phyloP scores from a whole-genome alignment of 2,888 invertebrate genomes.

The Tribolium freemani region DNA sequence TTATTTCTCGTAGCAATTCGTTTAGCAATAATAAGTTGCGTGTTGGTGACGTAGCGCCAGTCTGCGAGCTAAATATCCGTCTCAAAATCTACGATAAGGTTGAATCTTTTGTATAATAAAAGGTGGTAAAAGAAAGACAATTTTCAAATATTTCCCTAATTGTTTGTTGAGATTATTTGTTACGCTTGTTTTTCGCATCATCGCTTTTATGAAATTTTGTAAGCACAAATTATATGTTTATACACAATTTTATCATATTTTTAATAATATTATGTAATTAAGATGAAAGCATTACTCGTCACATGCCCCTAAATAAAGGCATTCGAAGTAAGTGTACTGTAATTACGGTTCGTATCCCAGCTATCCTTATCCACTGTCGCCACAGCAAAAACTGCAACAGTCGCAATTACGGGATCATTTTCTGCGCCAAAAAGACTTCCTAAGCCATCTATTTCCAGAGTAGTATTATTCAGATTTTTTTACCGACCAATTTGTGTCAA shows the following conservation, averaged over 20 bases:
- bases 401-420: too few species aligned
- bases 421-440: too few species aligned
- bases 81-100: slow-evolving; percentile 26
- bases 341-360: too few species aligned
- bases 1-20: slow-evolving; percentile 24
- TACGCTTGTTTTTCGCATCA: slow-evolving; percentile 55
- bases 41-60: slow-evolving; percentile 21
- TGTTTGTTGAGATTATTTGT: slow-evolving; percentile 55
- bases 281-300: slow-evolving; percentile 38
- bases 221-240: slow-evolving; percentile 68
- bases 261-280: slow-evolving; percentile 63
- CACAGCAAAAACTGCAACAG: too few species aligned
- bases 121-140: slow-evolving; percentile 35
- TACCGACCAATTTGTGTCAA: too few species aligned
- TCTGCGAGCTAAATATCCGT: slow-evolving; percentile 22
- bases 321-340: slow-evolving; percentile 19
- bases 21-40: slow-evolving; percentile 33
- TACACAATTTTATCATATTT: slow-evolving; percentile 68
- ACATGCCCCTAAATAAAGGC: slow-evolving; percentile 40
- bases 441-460: too few species aligned
- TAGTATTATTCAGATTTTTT: too few species aligned
- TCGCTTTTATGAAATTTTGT: slow-evolving; percentile 64
- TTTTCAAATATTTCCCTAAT: slow-evolving; percentile 44
- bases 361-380: too few species aligned
- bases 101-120: slow-evolving; percentile 3